phyloP scores from a whole-genome alignment of 2,113 vertebrate genomes.

The Gymnarchus niloticus region DNA sequence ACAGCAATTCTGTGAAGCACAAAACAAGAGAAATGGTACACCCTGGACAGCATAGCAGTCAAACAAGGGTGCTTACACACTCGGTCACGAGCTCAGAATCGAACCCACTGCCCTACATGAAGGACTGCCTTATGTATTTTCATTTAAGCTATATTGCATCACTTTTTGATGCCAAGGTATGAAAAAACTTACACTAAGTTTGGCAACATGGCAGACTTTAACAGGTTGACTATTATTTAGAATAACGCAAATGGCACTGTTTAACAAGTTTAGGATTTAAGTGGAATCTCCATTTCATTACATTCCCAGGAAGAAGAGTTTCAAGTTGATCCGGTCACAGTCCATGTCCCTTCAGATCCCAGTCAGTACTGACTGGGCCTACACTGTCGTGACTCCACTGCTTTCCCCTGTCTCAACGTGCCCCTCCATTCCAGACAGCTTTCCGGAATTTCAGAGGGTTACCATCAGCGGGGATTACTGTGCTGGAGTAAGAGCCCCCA shows the following conservation, averaged over 20 bases:
- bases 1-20: neutral
- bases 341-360: constrained; percentile 81
- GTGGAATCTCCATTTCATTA: neutral
- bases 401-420: constrained; percentile 51
- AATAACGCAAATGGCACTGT: neutral
- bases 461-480: constrained; percentile 96
- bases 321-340: constrained; percentile 88
- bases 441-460: constrained; percentile 89
- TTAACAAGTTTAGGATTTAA: neutral
- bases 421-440: constrained; percentile 32
- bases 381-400: constrained; percentile 48
- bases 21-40: neutral
- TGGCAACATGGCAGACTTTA: no score
- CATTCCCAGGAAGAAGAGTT: constrained; percentile 81
- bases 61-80: neutral
- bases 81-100: neutral
- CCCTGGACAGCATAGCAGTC: neutral
- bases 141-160: neutral
- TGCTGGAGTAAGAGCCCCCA: constrained; percentile 76
- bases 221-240: neutral
- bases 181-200: no score
- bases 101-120: neutral
- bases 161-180: neutral
- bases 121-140: neutral
- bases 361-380: constrained; percentile 54